Conservation (phyloP, 2,113 vertebrate genomes). For the Vidua macroura region DNA sequence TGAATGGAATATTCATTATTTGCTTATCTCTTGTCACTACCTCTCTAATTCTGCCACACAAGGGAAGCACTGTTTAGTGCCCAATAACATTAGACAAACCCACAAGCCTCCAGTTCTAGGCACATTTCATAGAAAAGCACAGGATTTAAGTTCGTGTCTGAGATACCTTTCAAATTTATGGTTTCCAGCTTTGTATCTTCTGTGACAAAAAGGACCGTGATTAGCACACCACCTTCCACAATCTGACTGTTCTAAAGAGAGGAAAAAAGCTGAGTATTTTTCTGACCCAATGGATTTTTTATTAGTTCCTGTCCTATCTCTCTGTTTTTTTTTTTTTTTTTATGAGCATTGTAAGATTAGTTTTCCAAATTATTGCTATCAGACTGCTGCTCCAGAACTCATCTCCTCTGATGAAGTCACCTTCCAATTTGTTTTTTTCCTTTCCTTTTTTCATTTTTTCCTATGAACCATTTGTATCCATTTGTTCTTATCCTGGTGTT, state of each 20-base stretch:
- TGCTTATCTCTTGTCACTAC: background rate
- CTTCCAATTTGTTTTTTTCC: background rate
- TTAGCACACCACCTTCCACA: background rate
- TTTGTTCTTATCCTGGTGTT: background rate
- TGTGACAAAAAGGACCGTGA: background rate
- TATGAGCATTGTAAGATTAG: background rate
- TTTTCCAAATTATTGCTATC: background rate
- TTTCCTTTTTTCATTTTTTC: background rate
- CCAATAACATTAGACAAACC: background rate
- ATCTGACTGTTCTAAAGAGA: background rate
- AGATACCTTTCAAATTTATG: background rate
- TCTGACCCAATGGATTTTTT: background rate
- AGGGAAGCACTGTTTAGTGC: background rate
- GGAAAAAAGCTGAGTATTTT: background rate
- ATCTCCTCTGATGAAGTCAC: background rate
- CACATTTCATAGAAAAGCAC: background rate
- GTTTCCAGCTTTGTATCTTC: background rate
- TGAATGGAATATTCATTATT: constrained; percentile 42
- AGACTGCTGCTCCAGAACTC: background rate
- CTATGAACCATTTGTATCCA: background rate
- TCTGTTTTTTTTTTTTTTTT: background rate
- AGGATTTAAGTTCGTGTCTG: background rate
- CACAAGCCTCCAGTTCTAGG: background rate
- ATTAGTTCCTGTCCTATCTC: background rate
- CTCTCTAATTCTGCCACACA: background rate